These are phyloP conservation scores for Apoderus coryli DNA, from an alignment of 2,888 invertebrate species.

Conservation along the genomic window DNA sequence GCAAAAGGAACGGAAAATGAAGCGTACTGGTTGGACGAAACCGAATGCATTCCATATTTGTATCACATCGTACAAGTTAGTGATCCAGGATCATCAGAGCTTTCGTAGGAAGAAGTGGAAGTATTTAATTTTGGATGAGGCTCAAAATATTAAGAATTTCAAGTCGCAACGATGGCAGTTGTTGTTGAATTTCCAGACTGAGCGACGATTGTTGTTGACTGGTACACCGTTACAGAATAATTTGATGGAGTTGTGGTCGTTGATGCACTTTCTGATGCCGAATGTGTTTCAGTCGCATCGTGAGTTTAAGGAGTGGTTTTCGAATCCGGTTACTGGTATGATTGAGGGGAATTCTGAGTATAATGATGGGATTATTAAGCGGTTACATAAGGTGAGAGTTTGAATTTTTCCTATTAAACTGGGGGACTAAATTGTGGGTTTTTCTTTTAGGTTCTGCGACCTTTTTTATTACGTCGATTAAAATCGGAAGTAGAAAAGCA, in stretches of 20 bases:
- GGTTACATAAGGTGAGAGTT: constrained; percentile 67
- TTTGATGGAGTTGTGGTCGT: constrained; percentile 92
- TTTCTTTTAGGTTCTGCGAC: constrained; percentile 68
- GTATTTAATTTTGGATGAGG: constrained; percentile 94
- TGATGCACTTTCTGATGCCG: constrained; percentile 98
- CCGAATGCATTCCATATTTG: constrained; percentile 97
- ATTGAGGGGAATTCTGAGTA: constrained; percentile 86
- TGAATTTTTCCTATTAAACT: constrained; percentile 1
- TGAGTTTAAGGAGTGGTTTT: constrained; percentile 98
- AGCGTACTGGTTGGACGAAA: constrained; percentile 91
- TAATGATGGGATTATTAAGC: constrained; percentile 75
- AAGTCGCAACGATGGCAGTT: constrained; percentile 96
- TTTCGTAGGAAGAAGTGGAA: constrained; percentile 97
- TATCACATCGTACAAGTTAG: constrained; percentile 95
- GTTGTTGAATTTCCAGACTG: constrained; percentile 84
- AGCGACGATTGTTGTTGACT: constrained; percentile 78
- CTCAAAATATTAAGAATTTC: constrained; percentile 99
- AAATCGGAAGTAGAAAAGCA: constrained; percentile 95
- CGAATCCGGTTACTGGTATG: constrained; percentile 92
- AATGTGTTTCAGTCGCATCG: constrained; percentile 91
- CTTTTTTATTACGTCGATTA: constrained; percentile 81
- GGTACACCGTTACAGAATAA: constrained; percentile 95
- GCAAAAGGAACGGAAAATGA: constrained; percentile 85
- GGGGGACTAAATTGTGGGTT: no score
- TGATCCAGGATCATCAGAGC: constrained; percentile 95